Evolutionary conservation across 2,113 vertebrate genomes (phyloP), one percentile per base, ranked within the genome.

Genomic region (Trichomycterus rosablanca): DNA sequence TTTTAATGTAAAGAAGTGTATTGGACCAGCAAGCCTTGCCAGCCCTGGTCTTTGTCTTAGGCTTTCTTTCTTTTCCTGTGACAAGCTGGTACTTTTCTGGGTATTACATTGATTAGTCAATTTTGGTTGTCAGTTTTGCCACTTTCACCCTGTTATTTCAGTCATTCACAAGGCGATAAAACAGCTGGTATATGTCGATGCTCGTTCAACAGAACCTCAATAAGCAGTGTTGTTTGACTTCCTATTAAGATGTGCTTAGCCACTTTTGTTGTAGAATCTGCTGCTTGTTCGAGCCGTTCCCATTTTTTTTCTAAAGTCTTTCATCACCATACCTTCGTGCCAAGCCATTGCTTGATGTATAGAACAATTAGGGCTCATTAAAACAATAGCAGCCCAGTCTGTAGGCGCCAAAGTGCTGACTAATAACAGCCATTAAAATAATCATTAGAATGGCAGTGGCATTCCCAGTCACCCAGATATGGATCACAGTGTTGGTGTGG

Each of bases 361-460:
- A 55, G 66, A 78, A 74, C 76, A 78, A 79, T 81, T 77, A 80
- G 19, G 46, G 60, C 42, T 67, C 61, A 34, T 74, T 73, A 70
- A 79, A 80, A 83, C 78, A 84, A 83, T 79, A 74, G 75, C 20
- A 22, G 65, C 40, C 65, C 42, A 37, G 79, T 71, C 51, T 54
- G 37, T 39, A 51, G 75, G 75, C 77, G 72, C 79, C 76, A 78
- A 51, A 55, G 76, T 68, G 74, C 78, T 82, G 81, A 84, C 72
- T 86, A 86, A 87, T 88, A 81, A 81, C 76, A 78, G 79, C 80
- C 75, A 83, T 87, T 85, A 86, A 73, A 78, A 80, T 79, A 81
- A 80, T 85, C 84, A 86, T 84, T 80, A 76, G 72, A 73, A 80
- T 70, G 69, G 71, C 37, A 39, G 71, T 79, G 79, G 72, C 78